These are phyloP conservation scores for Sinocyclocheilus anophthalmus DNA, from an alignment of 2,113 vertebrate genomes.

Conservation along the genomic window DNA sequence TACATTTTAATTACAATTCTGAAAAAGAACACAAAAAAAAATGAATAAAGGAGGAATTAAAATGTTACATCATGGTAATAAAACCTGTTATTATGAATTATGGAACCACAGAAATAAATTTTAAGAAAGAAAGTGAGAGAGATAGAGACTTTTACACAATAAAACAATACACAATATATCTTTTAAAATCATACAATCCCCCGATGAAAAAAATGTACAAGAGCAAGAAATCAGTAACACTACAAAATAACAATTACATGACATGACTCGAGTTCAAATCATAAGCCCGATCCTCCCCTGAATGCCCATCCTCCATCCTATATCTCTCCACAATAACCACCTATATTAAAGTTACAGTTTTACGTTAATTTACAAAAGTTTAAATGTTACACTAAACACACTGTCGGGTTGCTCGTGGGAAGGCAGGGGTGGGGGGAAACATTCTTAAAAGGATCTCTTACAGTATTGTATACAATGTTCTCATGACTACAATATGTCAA, in stretches of 20 bases:
- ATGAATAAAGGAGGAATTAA: constrained; percentile 67
- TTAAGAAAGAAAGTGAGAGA: constrained; percentile 60
- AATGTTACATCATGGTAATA: constrained; percentile 81
- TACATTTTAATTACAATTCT: constrained; percentile 82
- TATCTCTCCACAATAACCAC: constrained; percentile 51
- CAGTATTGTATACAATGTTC: constrained; percentile 60
- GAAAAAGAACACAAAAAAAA: constrained; percentile 63
- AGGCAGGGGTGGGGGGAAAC: constrained; percentile 39
- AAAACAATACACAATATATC: constrained; percentile 73
- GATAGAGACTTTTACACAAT: constrained; percentile 70
- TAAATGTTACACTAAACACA: constrained; percentile 61
- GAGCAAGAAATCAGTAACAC: constrained; percentile 67
- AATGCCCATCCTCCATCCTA: constrained; percentile 55
- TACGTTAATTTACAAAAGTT: constrained; percentile 73
- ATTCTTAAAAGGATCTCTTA: constrained; percentile 51
- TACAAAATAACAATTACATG: constrained; percentile 77
- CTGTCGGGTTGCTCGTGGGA: constrained; percentile 46
- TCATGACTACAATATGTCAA: constrained; percentile 50
- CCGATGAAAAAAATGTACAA: constrained; percentile 69
- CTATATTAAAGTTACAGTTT: constrained; percentile 67
- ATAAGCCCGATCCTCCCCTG: constrained; percentile 37
- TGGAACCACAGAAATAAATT: constrained; percentile 65
- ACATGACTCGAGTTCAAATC: constrained; percentile 69
- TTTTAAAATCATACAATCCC: constrained; percentile 72
- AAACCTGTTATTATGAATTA: constrained; percentile 73